These are phyloP conservation scores for Matsumyia berberina DNA, from an alignment of 2,888 invertebrate genomes.

Conservation along the genomic window DNA sequence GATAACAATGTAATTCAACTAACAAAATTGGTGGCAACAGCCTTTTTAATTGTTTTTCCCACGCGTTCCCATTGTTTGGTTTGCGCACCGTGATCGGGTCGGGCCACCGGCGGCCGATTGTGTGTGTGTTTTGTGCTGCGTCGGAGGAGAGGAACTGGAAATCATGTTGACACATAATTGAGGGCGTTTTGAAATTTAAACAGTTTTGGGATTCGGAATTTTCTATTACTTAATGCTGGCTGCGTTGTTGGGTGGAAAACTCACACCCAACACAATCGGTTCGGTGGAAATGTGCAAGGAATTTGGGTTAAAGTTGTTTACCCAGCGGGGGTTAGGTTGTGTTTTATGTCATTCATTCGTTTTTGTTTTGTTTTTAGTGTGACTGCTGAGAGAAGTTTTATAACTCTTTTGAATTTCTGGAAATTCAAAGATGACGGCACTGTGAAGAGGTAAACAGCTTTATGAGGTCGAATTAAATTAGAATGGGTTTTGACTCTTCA, in stretches of 20 bases:
- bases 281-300: slow-evolving; percentile 52
- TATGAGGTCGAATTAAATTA: slow-evolving; percentile 13
- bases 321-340: slow-evolving; percentile 15
- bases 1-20: slow-evolving; percentile 71
- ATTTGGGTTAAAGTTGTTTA: slow-evolving; percentile 72
- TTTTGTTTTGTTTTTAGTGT: slow-evolving; percentile 39
- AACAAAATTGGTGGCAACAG: slow-evolving; percentile 72
- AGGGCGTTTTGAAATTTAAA: slow-evolving; percentile 75
- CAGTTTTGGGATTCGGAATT: slow-evolving; percentile 60
- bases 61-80: slow-evolving; percentile 71
- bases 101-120: slow-evolving; percentile 8
- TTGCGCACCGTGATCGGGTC: slow-evolving; percentile 31
- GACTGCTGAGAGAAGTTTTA: slow-evolving; percentile 10
- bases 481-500: background rate
- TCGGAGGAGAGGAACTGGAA: slow-evolving; percentile 50
- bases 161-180: slow-evolving; percentile 76
- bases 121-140: slow-evolving; percentile 28
- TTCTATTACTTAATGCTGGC: slow-evolving; percentile 59
- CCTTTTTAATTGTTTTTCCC: slow-evolving; percentile 74
- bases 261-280: slow-evolving; percentile 68
- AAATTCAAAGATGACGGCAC: slow-evolving; percentile 5
- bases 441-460: slow-evolving; percentile 32
- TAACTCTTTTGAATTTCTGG: slow-evolving; percentile 22
- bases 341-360: slow-evolving; percentile 51
- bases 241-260: slow-evolving; percentile 38